These are phyloP conservation scores for Gila orcuttii DNA, from an alignment of 2,113 vertebrate species.

Conservation along the genomic window DNA sequence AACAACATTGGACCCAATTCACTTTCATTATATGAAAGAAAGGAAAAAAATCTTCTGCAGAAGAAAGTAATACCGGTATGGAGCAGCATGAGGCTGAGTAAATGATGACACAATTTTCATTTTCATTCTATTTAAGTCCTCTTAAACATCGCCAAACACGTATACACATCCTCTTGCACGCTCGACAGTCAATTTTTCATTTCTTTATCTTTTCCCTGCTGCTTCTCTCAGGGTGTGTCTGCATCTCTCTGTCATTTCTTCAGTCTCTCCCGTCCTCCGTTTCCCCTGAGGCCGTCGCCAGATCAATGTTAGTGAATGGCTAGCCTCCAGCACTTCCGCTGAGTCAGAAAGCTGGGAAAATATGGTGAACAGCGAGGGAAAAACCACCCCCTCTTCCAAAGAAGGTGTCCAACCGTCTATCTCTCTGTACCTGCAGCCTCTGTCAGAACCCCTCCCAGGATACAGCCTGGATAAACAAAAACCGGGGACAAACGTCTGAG, in stretches of 20 bases:
- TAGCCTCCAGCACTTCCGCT: slow-evolving; percentile 66
- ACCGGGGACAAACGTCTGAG: slow-evolving; percentile 57
- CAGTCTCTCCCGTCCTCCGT: slow-evolving; percentile 14
- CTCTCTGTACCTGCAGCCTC: slow-evolving; percentile 61
- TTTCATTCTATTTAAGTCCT: not conserved
- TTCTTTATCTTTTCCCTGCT: not conserved
- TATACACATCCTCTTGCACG: slow-evolving; percentile 33
- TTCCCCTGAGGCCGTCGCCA: slow-evolving; percentile 12
- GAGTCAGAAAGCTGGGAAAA: slow-evolving; percentile 69
- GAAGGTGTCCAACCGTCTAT: not conserved
- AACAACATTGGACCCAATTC: not conserved
- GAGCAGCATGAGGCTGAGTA: not conserved
- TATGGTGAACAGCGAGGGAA: slow-evolving; percentile 68
- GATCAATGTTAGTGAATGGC: slow-evolving; percentile 67
- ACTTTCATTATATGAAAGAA: not conserved
- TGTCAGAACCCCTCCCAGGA: slow-evolving; percentile 60
- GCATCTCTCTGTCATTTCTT: slow-evolving; percentile 24
- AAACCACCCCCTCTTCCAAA: slow-evolving; percentile 55
- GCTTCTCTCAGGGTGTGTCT: slow-evolving; percentile 2
- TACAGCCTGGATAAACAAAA: slow-evolving; percentile 49
- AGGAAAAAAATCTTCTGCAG: not conserved
- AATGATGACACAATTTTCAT: not conserved
- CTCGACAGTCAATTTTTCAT: slow-evolving; percentile 1
- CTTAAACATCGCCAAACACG: not conserved
- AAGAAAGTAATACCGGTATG: not conserved